Base-by-base conservation (phyloP, 2,888 invertebrate genomes). In the Acleris emargana region DNA sequence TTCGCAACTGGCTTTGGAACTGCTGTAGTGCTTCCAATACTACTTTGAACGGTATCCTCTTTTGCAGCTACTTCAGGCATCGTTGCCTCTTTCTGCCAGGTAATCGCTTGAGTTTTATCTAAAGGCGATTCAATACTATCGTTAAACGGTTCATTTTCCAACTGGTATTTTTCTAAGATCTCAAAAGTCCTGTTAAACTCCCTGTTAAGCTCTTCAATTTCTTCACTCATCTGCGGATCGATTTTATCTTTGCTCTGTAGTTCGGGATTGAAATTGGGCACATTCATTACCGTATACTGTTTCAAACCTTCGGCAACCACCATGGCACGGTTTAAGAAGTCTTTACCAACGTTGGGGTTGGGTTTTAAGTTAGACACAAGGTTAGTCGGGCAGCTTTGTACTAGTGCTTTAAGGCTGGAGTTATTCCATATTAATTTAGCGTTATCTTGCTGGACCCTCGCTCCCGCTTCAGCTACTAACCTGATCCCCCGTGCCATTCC, bases 271-370 rank as follows among this genome's bases (percentile, higher is more conserved):
- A 83, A 77, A 71, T 83, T 86, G 72, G 89, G 85, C 50, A 85
- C 76, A 70, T 86, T 75, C 86, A 91, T 81, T 20, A 79, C 69
- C 53, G 89, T 85, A 74, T 95, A 95, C 71, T 95, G 94, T 70
- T 91, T 93, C 52, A 97, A 81, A 32, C 97, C 97, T 74, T 95
- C 94, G 50, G 94, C 93, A 20, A 97, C 95, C 53, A 96, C 95
- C 72, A 93, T 90, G 5, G 95, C 91, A 73, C 96, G 93, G 74
- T 96, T 95, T 3, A 94, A 74, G 5, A 95, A 71, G 22, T 94
- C 90, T 74, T 84, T 84, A 38, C 83, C 70, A 61, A 80, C 60
- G n/a, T 79, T 79, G 25, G 85, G 78, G 64, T 75, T 81, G 50
- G 83, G 80, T 73, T 84, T 86, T 58, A 74, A 76, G 72, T 75